These are phyloP conservation scores for Plagodis dolabraria DNA, from an alignment of 2,888 invertebrate genomes.

Conservation along the genomic window DNA sequence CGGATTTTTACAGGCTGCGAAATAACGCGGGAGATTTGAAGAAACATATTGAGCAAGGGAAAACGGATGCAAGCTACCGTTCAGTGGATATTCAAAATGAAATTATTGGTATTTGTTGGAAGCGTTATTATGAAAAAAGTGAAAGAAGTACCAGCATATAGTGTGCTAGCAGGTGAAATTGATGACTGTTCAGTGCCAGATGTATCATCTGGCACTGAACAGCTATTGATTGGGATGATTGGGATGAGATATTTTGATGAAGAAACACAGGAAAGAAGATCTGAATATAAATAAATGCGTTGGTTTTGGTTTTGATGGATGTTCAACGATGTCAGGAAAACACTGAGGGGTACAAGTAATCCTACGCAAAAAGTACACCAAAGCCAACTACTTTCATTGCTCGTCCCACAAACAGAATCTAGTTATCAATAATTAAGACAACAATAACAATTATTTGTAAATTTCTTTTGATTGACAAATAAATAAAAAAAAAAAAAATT, in stretches of 20 bases:
- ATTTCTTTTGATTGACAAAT: too few species aligned
- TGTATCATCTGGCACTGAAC: background rate
- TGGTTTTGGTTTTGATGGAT: background rate
- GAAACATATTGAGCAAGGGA: background rate
- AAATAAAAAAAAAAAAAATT: too few species aligned
- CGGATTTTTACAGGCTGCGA: background rate
- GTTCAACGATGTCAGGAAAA: background rate
- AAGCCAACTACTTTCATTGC: too few species aligned
- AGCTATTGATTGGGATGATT: background rate
- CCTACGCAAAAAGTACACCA: background rate
- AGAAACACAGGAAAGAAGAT: background rate
- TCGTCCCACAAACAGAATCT: background rate
- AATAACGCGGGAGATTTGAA: background rate
- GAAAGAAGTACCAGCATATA: background rate
- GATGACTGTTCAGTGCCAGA: too few species aligned
- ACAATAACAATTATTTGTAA: too few species aligned
- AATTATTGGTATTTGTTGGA: too few species aligned
- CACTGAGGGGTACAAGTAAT: background rate
- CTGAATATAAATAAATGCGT: background rate
- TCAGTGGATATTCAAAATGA: background rate
- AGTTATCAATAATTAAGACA: too few species aligned
- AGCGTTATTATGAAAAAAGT: too few species aligned
- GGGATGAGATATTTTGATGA: background rate
- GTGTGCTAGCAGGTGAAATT: background rate
- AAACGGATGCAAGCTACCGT: background rate